Evolutionary conservation across 2,888 invertebrate species (phyloP).

Genomic region (Stratiomys singularior): DNA sequence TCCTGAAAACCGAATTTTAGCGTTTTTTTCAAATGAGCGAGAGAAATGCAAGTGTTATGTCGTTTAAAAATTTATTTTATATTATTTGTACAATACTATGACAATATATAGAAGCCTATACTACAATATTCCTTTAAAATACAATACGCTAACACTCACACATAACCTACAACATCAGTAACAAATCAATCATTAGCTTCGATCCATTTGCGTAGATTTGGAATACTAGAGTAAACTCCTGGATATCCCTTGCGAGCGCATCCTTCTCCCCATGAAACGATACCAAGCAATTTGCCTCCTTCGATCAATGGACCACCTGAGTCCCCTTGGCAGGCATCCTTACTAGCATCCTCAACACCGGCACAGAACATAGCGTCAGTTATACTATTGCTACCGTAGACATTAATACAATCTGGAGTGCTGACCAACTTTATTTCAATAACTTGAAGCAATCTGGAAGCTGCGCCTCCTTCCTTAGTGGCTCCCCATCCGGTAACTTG

Average conservation of each 20-base stretch:
- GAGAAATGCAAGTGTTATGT: too few relatives aligned
- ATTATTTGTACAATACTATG: too few relatives aligned
- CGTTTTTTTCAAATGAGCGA: too few relatives aligned
- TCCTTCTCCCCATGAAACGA: slow-evolving; percentile 32
- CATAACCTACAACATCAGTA: too few relatives aligned
- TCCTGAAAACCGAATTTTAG: too few relatives aligned
- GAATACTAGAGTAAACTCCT: slow-evolving; percentile 23
- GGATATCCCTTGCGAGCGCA: slow-evolving; percentile 28
- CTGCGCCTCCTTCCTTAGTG: slow-evolving; percentile 51
- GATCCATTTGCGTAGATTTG: neutral
- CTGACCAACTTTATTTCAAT: slow-evolving; percentile 57
- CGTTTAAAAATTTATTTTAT: too few relatives aligned
- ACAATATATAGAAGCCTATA: too few relatives aligned
- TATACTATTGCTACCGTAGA: slow-evolving; percentile 55
- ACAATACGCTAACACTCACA: too few relatives aligned
- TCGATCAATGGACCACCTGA: slow-evolving; percentile 34
- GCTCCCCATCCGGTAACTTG: slow-evolving; percentile 61
- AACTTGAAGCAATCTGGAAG: slow-evolving; percentile 56
- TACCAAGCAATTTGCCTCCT: slow-evolving; percentile 23
- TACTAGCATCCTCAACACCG: slow-evolving; percentile 57
- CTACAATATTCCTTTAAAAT: too few relatives aligned
- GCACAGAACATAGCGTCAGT: slow-evolving; percentile 62
- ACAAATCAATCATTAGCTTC: too few relatives aligned
- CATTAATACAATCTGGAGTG: slow-evolving; percentile 54
- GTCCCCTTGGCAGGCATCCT: slow-evolving; percentile 53